A percentile compares a stretch with the other conserved stretches of the same genome.
These are phyloP conservation scores for Goniozus legneri DNA, from an alignment of 1,140 invertebrate species.

Conservation along the genomic window DNA sequence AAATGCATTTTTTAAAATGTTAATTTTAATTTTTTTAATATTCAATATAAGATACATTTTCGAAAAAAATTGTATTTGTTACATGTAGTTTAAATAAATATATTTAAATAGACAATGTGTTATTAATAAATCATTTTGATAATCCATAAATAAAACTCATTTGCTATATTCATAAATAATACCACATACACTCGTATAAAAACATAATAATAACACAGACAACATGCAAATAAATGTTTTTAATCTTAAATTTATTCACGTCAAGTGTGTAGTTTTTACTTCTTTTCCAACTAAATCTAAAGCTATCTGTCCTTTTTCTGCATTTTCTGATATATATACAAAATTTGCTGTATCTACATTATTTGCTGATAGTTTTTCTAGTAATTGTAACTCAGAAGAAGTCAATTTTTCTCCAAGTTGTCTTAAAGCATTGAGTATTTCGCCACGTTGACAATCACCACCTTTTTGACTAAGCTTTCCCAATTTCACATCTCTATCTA, in stretches of 20 bases:
- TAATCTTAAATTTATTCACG: constrained; percentile 1
- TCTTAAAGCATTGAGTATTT: constrained; percentile 67
- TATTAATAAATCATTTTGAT: background rate
- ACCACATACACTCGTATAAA: background rate
- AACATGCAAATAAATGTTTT: background rate
- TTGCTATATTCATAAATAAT: background rate
- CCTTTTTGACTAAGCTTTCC: constrained; percentile 50
- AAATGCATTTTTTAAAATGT: no score
- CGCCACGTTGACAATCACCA: constrained; percentile 49
- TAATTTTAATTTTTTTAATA: no score
- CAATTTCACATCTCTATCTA: constrained; percentile 57
- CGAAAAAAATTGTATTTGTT: no score
- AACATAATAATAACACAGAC: background rate
- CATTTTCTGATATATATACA: constrained; percentile 55
- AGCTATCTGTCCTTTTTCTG: constrained; percentile 43
- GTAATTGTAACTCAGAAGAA: constrained; percentile 58
- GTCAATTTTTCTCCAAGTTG: constrained; percentile 66
- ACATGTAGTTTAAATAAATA: no score
- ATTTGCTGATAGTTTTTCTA: constrained; percentile 56
- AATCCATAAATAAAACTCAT: background rate
- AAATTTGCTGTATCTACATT: constrained; percentile 52
- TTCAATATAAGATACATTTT: no score
- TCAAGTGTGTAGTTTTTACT: constrained; percentile 25
- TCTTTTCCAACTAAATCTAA: constrained; percentile 33
- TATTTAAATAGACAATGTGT: no score